Conservation (phyloP, 1,140 invertebrate genomes). For the Drosophila nigrodunni region DNA sequence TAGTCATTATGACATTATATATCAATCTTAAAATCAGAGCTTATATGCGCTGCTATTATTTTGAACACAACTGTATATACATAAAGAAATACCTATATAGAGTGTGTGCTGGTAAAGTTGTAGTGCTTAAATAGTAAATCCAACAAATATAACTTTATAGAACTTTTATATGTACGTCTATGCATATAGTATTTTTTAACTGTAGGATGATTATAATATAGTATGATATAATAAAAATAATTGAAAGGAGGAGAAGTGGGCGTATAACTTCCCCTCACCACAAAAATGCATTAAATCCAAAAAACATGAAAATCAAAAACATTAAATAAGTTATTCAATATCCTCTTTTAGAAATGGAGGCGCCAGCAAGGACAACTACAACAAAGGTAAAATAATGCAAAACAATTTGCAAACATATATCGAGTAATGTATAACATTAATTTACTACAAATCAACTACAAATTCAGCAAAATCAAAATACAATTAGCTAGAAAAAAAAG, state of each 20-base stretch:
- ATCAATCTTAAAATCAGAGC: no score
- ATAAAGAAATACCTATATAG: no score
- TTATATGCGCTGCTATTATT: no score
- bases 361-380: slow-evolving; percentile 93
- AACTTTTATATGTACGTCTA: slow-evolving; percentile 79
- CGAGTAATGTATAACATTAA: slow-evolving; percentile 82
- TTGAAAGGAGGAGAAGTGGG: slow-evolving; percentile 83
- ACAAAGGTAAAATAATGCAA: slow-evolving; percentile 91
- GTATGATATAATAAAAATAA: slow-evolving; percentile 63
- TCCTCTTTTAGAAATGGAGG: slow-evolving; percentile 94
- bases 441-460: slow-evolving; percentile 66
- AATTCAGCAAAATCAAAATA: slow-evolving; percentile 26
- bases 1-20: no score
- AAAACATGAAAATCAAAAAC: slow-evolving; percentile 85
- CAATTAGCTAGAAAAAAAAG: slow-evolving; percentile 9
- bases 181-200: slow-evolving; percentile 78
- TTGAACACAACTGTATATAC: no score
- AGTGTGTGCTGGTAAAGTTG: no score
- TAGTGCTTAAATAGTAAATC: no score
- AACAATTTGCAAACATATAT: slow-evolving; percentile 68
- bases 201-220: slow-evolving; percentile 1
- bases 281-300: slow-evolving; percentile 87
- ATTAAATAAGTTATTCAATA: slow-evolving; percentile 89
- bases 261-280: slow-evolving; percentile 84
- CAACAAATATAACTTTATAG: no score